These are phyloP conservation scores for Phrynocephalus guinanensis DNA, from an alignment of 2,797 vertebrate species.

Conservation along the genomic window DNA sequence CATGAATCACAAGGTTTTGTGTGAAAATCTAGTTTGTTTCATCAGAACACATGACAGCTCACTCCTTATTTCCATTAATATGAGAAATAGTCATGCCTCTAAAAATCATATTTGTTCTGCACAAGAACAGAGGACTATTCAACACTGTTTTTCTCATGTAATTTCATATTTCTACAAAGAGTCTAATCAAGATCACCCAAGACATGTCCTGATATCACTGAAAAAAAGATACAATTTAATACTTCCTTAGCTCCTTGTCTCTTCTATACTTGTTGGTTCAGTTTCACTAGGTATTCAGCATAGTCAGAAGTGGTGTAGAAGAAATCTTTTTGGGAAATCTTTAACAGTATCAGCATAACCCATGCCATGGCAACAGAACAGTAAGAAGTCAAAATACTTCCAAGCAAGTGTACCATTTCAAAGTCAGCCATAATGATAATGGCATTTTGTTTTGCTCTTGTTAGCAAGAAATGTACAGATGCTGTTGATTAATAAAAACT, in stretches of 20 bases:
- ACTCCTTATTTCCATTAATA: background rate
- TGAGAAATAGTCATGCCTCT: background rate
- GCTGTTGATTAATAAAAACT: too few species aligned
- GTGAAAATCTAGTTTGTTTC: background rate
- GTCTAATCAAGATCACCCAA: too few species aligned
- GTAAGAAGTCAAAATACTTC: too few species aligned
- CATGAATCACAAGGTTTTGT: background rate
- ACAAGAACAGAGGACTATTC: too few species aligned
- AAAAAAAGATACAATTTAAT: too few species aligned
- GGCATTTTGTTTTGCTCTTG: too few species aligned
- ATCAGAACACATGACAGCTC: background rate
- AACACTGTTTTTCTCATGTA: background rate
- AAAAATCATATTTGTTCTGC: background rate
- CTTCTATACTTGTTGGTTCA: background rate
- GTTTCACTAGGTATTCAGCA: background rate
- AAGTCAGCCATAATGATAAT: too few species aligned
- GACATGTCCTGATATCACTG: too few species aligned
- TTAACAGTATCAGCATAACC: background rate
- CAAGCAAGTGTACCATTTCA: too few species aligned
- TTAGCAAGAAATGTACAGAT: too few species aligned
- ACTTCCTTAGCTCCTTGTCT: too few species aligned
- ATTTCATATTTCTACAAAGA: background rate
- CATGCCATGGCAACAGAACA: background rate
- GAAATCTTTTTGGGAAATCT: background rate
- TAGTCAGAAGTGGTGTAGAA: background rate